Percentiles rank a stretch among this genome's conserved stretches.
Evolutionary conservation across 1,140 invertebrate species (phyloP).

Genomic region (Brachionus paranguensis): DNA sequence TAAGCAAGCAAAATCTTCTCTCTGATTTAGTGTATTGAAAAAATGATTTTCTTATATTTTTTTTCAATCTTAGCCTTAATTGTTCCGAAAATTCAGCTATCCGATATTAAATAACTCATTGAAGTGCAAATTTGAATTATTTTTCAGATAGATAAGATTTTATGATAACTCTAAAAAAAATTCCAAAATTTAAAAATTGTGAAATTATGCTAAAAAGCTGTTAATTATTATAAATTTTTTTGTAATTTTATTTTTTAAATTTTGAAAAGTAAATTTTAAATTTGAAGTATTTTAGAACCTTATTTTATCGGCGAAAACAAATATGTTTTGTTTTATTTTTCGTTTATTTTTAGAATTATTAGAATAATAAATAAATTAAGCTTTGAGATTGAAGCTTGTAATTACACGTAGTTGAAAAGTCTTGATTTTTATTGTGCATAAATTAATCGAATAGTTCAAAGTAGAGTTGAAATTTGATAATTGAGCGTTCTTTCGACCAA

Average conservation of each 20-base stretch:
- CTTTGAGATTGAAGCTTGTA: neutral
- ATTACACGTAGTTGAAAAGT: neutral
- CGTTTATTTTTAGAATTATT: neutral
- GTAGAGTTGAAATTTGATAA: neutral
- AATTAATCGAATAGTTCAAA: neutral
- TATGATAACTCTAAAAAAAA: neutral
- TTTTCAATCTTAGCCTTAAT: neutral
- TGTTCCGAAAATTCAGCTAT: neutral
- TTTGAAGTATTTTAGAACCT: neutral
- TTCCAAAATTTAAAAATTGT: neutral
- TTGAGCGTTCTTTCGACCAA: neutral
- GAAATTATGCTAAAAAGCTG: conserved; percentile 17
- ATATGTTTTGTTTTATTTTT: neutral
- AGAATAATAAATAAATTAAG: neutral
- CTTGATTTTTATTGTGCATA: neutral
- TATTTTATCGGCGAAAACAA: neutral
- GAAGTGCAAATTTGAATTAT: neutral
- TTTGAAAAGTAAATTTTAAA: neutral
- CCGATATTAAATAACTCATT: neutral
- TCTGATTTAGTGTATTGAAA: neutral
- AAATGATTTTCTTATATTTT: neutral
- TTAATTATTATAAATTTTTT: conserved; percentile 8
- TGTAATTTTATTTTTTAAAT: neutral
- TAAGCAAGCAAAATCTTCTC: too few species aligned
- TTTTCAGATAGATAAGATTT: neutral